Conservation (phyloP, 2,113 vertebrate species). For the Malurus alboscapulatus region DNA sequence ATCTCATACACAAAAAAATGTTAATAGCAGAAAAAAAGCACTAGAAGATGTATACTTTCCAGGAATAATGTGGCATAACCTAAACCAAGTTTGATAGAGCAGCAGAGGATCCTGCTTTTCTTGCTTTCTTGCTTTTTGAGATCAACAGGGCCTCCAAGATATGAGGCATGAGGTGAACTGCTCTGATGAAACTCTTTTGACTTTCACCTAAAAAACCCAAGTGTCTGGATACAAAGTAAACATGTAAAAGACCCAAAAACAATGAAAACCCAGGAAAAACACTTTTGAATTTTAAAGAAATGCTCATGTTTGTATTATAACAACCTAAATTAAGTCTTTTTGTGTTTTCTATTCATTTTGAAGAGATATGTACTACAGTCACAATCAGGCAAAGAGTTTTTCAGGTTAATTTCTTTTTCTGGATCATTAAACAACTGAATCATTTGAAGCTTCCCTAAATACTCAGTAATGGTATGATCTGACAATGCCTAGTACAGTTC, state of each 20-base stretch:
- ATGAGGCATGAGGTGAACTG: background rate
- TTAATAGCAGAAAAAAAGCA: background rate
- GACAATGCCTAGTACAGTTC: background rate
- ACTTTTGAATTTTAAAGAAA: background rate
- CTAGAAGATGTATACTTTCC: background rate
- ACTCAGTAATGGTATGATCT: background rate
- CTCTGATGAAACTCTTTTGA: background rate
- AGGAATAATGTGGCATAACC: background rate
- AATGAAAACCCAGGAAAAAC: accelerated
- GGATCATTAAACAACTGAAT: background rate
- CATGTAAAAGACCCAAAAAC: background rate
- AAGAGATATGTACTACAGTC: background rate
- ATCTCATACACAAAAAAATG: background rate
- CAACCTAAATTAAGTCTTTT: background rate
- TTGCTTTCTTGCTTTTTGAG: background rate
- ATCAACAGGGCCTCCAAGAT: background rate
- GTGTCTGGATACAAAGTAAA: background rate
- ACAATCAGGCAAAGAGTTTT: background rate
- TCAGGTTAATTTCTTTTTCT: background rate
- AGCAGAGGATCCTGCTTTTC: background rate
- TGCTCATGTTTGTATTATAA: background rate
- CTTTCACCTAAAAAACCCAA: background rate
- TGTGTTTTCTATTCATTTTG: background rate
- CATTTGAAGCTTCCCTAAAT: background rate
- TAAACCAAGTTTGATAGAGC: background rate